phyloP scores from a whole-genome alignment of 1,140 invertebrate species.

The Diachasma alloeum region DNA sequence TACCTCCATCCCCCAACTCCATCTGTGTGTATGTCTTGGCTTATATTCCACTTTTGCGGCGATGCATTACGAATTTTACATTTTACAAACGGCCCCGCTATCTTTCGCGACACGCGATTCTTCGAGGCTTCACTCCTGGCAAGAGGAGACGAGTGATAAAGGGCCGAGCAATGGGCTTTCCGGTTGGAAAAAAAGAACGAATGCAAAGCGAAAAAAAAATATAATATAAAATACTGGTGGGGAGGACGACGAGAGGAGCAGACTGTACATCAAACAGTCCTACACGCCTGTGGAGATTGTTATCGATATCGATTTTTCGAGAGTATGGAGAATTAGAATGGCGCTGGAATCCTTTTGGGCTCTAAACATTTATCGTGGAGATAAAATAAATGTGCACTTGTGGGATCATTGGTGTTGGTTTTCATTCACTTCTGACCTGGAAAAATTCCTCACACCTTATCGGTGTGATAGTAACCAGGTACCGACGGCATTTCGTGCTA shows the following conservation, averaged over 20 bases:
- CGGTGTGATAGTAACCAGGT: background rate
- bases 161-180: constrained; percentile 31
- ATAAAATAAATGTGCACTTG: constrained; percentile 11
- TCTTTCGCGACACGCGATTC: constrained; percentile 58
- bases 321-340: constrained; percentile 11
- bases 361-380: constrained; percentile 19
- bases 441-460: background rate
- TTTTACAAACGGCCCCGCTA: constrained; percentile 61
- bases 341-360: background rate
- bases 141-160: constrained; percentile 47
- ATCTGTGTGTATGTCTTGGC: constrained; percentile 49
- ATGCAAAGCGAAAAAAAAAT: background rate
- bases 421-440: constrained; percentile 7
- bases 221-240: constrained; percentile 4
- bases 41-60: constrained; percentile 61
- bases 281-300: constrained; percentile 21
- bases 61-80: constrained; percentile 64
- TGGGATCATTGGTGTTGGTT: background rate
- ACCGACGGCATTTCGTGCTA: background rate
- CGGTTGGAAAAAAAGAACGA: constrained; percentile 7
- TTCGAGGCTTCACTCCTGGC: constrained; percentile 32
- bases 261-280: constrained; percentile 19
- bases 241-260: background rate
- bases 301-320: constrained; percentile 23
- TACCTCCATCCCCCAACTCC: constrained; percentile 18